phyloP scores from a whole-genome alignment of 1,140 invertebrate species.

The Euwallacea fornicatus region DNA sequence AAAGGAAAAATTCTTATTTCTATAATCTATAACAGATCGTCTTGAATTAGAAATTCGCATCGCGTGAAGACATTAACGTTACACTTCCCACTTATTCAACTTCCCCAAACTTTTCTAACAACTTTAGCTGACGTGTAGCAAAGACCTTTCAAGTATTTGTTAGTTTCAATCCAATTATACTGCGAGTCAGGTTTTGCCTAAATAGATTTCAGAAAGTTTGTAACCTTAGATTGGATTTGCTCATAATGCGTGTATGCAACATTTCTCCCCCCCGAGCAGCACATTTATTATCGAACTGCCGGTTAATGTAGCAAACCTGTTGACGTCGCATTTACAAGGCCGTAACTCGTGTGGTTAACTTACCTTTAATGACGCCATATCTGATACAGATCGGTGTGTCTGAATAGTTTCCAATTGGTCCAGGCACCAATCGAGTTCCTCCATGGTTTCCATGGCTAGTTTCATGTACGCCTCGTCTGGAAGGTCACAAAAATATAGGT shows the following conservation, averaged over 20 bases:
- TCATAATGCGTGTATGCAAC: too few species aligned
- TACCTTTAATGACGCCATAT: slow-evolving; percentile 99
- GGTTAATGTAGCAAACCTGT: not conserved
- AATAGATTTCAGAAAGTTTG: slow-evolving; percentile 4
- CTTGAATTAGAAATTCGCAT: too few species aligned
- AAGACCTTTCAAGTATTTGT: not conserved
- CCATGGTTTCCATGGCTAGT: slow-evolving; percentile 92
- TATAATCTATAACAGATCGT: too few species aligned
- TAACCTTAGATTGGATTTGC: not conserved
- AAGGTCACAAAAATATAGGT: slow-evolving; percentile 45
- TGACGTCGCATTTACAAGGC: not conserved
- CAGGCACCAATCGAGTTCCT: slow-evolving; percentile 99
- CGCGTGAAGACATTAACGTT: not conserved
- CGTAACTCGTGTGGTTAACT: slow-evolving; percentile 36
- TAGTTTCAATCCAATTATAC: not conserved
- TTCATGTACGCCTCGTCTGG: slow-evolving; percentile 89
- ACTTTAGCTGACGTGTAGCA: not conserved
- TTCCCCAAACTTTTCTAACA: not conserved
- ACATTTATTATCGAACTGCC: too few species aligned
- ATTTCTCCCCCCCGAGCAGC: too few species aligned
- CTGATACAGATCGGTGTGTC: slow-evolving; percentile 97
- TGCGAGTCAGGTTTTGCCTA: not conserved
- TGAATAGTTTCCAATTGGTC: slow-evolving; percentile 99
- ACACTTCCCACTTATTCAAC: not conserved
- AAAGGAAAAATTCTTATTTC: too few species aligned